phyloP scores from a whole-genome alignment of 2,113 vertebrate genomes.

The Cololabis saira region DNA sequence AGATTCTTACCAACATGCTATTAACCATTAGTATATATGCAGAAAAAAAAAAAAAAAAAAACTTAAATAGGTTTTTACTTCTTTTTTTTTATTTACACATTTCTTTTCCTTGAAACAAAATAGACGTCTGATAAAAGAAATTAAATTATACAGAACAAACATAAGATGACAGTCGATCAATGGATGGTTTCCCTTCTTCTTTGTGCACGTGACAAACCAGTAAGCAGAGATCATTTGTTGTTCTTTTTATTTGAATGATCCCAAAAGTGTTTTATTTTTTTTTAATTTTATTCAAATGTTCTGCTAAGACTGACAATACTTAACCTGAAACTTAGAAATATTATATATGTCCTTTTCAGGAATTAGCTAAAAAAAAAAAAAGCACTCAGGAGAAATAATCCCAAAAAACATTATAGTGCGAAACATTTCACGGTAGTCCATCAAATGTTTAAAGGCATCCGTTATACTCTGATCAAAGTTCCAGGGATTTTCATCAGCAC shows the following conservation, averaged over 20 bases:
- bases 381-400: slow-evolving; percentile 34
- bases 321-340: slow-evolving; percentile 2
- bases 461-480: slow-evolving; percentile 15
- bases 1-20: too few species aligned
- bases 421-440: slow-evolving; percentile 53
- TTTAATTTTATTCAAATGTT: slow-evolving; percentile 15
- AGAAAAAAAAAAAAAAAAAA: too few species aligned
- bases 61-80: slow-evolving; percentile 51
- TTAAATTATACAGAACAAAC: slow-evolving; percentile 32
- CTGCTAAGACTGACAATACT: neutral
- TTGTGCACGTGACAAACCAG: slow-evolving; percentile 14
- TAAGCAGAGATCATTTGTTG: neutral
- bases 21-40: too few species aligned
- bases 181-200: slow-evolving; percentile 32
- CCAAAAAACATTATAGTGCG: slow-evolving; percentile 28
- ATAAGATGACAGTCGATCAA: slow-evolving; percentile 41
- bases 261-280: neutral
- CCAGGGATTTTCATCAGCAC: slow-evolving; percentile 8
- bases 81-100: slow-evolving; percentile 49
- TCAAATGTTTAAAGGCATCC: slow-evolving; percentile 32
- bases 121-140: slow-evolving; percentile 62
- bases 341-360: slow-evolving; percentile 24
- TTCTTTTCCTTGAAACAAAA: slow-evolving; percentile 46
- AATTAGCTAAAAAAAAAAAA: slow-evolving; percentile 42
- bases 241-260: neutral